These are phyloP conservation scores for Geotrypetes seraphini DNA, from an alignment of 2,797 vertebrate species.

Conservation along the genomic window DNA sequence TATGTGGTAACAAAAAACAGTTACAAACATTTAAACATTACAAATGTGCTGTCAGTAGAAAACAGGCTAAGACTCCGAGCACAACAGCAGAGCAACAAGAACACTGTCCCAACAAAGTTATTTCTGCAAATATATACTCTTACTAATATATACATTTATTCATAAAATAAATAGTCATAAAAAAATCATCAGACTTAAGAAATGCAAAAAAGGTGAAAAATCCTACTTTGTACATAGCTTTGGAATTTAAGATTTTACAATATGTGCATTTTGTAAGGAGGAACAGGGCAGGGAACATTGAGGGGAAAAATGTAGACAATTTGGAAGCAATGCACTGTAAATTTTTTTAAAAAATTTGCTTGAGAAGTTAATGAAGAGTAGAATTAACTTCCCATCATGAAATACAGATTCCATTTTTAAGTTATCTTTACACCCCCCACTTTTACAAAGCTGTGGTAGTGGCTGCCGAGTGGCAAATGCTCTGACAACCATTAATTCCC, in stretches of 20 bases:
- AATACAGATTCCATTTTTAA: too few relatives aligned
- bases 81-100: conserved; percentile 69
- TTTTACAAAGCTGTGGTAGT: too few relatives aligned
- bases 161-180: conserved; percentile 90
- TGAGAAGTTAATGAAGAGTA: too few relatives aligned
- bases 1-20: conserved; percentile 60
- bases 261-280: conserved; percentile 43
- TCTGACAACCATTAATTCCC: too few relatives aligned
- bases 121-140: conserved; percentile 82
- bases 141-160: conserved; percentile 83
- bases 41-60: conserved; percentile 69
- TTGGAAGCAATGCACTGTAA: too few relatives aligned
- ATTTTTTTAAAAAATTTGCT: too few relatives aligned
- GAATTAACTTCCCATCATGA: too few relatives aligned
- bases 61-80: conserved; percentile 55
- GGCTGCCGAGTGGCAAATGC: too few relatives aligned
- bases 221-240: conserved; percentile 80
- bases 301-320: conserved; percentile 21
- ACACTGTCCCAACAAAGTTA: conserved; percentile 66
- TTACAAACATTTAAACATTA: conserved; percentile 44
- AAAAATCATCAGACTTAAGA: conserved; percentile 65
- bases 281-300: conserved; percentile 27
- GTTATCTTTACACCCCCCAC: too few relatives aligned
- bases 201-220: conserved; percentile 27
- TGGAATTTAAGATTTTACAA: conserved; percentile 66